Evolutionary conservation across 1,140 invertebrate species (phyloP), one percentile per base, ranked within the genome.

Genomic region (Condylostylus longicornis): DNA sequence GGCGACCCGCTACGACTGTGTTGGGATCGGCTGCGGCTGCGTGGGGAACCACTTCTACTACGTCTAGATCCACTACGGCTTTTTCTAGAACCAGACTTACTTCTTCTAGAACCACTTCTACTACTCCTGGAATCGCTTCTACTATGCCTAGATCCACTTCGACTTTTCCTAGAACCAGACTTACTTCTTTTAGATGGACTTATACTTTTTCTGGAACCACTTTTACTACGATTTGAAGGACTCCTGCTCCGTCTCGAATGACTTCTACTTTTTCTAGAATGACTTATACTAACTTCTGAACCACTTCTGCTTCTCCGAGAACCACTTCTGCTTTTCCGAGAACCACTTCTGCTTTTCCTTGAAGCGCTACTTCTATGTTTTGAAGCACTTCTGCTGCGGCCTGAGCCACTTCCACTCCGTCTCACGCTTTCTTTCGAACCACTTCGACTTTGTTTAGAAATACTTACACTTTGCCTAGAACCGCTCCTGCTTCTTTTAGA

Each of bases 1-100:
- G 52, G 47, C 5, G 64, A 64, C n/a, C 59, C 45, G 15, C 61
- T 62, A n/a, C 58, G 42, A 9, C 64, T 66, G 20, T 53, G 37
- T 13, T 45, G 40, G 4, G 64, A 65, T 0, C 44, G 43, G 21
- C 58, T 64, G 14, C 57, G 50, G 2, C 58, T 59, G 15, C 50
- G 43, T 14, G 49, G 53, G 0, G 64, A 63, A 1, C 53, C 45
- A 15, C 62, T 66, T 4, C 55, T 44, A 0, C 61, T 65, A 17
- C 54, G 55, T 14, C 51, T 39, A 0, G 64, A 64, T 1, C 61
- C 49, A 20, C 59, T 62, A 3, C 60, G 43, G 2, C 66, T 68
- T 17, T 54, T 50, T 13, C 49, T 45, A 0, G 58, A 62, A 6
- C 54, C 46, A 15, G 54, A 53, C 20, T 51, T 41, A 0, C 59